These are phyloP conservation scores for Sturnus vulgaris DNA, from an alignment of 2,113 vertebrate species.

Conservation along the genomic window DNA sequence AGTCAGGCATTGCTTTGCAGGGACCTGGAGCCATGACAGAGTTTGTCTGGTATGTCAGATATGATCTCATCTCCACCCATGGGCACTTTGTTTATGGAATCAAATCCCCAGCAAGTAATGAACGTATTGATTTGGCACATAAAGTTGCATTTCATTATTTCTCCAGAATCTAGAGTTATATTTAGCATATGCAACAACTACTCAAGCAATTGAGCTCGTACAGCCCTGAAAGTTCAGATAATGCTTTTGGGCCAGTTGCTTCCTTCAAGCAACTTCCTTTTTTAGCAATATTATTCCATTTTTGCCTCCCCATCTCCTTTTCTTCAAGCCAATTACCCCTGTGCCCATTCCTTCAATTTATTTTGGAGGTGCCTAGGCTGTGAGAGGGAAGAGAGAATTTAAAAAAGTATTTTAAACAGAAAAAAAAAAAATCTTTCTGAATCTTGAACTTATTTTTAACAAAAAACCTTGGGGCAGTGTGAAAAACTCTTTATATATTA, in stretches of 20 bases:
- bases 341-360: neutral
- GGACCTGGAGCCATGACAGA: neutral
- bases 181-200: neutral
- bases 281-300: neutral
- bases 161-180: neutral
- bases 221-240: neutral
- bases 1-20: neutral
- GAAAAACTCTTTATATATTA: neutral
- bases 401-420: neutral
- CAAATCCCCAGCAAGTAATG: neutral
- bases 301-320: neutral
- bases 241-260: neutral
- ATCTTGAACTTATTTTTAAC: neutral
- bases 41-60: neutral
- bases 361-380: neutral
- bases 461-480: neutral
- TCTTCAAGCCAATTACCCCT: neutral
- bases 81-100: neutral
- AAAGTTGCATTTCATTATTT: neutral
- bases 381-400: neutral
- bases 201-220: neutral
- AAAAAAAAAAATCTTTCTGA: neutral
- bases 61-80: neutral
- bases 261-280: neutral
- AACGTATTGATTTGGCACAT: neutral